These are phyloP conservation scores for Gryllus longicercus DNA, from an alignment of 2,888 invertebrate species.

Conservation along the genomic window DNA sequence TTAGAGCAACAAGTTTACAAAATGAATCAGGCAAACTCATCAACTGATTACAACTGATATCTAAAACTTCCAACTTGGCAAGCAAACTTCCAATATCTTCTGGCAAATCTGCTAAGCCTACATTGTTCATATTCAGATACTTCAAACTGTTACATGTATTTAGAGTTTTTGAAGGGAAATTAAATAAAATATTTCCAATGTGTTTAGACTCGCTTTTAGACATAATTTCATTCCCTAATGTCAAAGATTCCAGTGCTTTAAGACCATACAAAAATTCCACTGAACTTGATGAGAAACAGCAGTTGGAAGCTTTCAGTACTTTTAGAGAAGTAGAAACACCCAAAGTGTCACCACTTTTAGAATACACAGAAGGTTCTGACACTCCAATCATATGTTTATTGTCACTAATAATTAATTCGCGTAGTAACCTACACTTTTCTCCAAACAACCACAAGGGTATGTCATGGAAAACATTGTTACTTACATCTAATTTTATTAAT, in stretches of 20 bases:
- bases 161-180: neutral
- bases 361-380: neutral
- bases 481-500: neutral
- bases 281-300: neutral
- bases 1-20: neutral
- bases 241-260: neutral
- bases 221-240: neutral
- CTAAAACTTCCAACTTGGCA: neutral
- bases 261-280: constrained; percentile 1
- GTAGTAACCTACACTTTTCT: neutral
- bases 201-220: neutral
- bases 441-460: constrained; percentile 18
- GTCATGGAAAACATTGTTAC: neutral
- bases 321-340: neutral
- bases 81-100: constrained; percentile 20
- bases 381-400: constrained; percentile 8
- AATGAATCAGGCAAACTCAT: neutral
- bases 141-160: neutral
- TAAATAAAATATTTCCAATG: constrained; percentile 17
- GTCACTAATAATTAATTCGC: neutral
- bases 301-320: constrained; percentile 17
- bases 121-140: neutral
- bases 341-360: neutral
- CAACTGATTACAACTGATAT: neutral
- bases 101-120: constrained; percentile 20